Percentiles rank a stretch among this genome's conserved stretches.
Conservation (phyloP, 2,113 vertebrate genomes). For the Prietella phreatophila region DNA sequence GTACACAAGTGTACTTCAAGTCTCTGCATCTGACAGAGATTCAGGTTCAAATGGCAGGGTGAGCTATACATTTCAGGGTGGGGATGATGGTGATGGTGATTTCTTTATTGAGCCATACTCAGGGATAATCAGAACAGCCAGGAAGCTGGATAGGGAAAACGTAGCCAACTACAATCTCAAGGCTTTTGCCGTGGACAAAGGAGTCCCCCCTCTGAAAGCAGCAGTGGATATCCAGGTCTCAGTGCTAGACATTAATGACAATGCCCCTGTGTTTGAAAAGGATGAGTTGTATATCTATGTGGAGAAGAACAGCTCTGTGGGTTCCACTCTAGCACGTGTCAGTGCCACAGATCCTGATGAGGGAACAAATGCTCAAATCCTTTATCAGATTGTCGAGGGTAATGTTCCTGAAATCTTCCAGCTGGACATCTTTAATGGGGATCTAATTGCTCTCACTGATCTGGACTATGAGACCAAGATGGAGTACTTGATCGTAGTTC, state of each 20-base stretch:
- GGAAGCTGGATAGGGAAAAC: constrained; percentile 82
- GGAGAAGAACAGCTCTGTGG: constrained; percentile 83
- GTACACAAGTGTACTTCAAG: constrained; percentile 82
- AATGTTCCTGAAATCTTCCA: constrained; percentile 86
- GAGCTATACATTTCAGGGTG: constrained; percentile 83
- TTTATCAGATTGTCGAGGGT: constrained; percentile 88
- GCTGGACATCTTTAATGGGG: constrained; percentile 83
- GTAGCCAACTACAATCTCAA: constrained; percentile 79
- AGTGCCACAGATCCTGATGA: constrained; percentile 80
- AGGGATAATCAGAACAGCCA: constrained; percentile 82
- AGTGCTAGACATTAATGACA: constrained; percentile 84
- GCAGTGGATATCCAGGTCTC: constrained; percentile 80
- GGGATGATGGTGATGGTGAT: constrained; percentile 83
- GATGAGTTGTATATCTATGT: constrained; percentile 83
- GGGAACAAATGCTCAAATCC: constrained; percentile 84
- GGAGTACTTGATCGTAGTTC: constrained; percentile 83
- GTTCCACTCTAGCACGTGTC: constrained; percentile 80
- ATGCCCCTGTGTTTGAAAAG: constrained; percentile 83
- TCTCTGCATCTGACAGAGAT: constrained; percentile 82
- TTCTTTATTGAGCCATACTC: constrained; percentile 87
- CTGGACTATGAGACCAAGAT: constrained; percentile 81
- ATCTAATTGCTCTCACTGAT: constrained; percentile 81
- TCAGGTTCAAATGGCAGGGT: constrained; percentile 83
- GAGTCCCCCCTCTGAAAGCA: constrained; percentile 77
- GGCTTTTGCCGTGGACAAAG: constrained; percentile 81